A percentile compares a stretch with the other conserved stretches of the same genome.
These are phyloP conservation scores for Pissodes strobi DNA, from an alignment of 1,140 invertebrate genomes.

Conservation along the genomic window DNA sequence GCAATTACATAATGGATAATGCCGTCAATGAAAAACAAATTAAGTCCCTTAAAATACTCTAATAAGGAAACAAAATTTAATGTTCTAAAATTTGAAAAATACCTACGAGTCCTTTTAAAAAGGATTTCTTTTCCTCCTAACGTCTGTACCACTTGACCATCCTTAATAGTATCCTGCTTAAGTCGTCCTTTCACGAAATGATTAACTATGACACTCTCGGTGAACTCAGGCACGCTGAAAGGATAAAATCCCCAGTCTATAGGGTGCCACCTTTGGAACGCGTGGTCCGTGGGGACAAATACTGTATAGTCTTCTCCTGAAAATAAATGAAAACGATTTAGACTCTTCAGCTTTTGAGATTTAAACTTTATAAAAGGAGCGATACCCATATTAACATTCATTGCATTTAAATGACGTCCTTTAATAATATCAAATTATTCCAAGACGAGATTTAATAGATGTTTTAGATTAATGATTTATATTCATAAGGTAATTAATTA, in stretches of 20 bases:
- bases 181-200: constrained; percentile 65
- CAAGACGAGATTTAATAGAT: not conserved
- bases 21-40: no score
- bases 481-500: no score
- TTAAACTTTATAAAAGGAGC: constrained; percentile 4
- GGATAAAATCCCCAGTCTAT: constrained; percentile 74
- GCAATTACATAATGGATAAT: no score
- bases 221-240: constrained; percentile 68
- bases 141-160: constrained; percentile 60
- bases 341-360: constrained; percentile 5
- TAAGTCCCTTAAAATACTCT: no score
- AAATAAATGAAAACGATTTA: constrained; percentile 27
- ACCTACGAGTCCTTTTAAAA: constrained; percentile 63
- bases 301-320: constrained; percentile 65
- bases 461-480: no score
- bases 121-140: constrained; percentile 62
- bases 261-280: constrained; percentile 69
- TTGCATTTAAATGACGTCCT: not conserved
- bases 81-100: constrained; percentile 26
- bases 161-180: constrained; percentile 61
- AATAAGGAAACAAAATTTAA: not conserved
- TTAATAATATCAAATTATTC: not conserved
- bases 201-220: constrained; percentile 64
- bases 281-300: constrained; percentile 66
- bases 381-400: not conserved